Base-by-base conservation (phyloP, 2,888 invertebrate species). In the Harmothoe impar region DNA sequence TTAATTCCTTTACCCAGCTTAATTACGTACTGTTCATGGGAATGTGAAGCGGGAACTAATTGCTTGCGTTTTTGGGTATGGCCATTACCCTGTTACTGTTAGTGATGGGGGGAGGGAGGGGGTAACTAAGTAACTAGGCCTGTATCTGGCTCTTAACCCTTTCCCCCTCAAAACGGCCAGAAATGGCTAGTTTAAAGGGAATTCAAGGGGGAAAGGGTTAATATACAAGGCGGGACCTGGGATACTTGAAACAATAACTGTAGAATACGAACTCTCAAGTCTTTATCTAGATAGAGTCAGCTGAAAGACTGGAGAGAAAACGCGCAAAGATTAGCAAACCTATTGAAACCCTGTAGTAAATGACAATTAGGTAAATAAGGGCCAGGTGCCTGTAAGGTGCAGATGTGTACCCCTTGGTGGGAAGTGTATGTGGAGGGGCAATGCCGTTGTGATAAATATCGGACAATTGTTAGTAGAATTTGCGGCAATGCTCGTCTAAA, bases 381-480 rank as follows among this genome's bases (percentile, higher is more conserved):
- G 62, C 1, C n/a, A 62, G n/a, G 62, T n/a, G 62, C 23, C 62
- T 62, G 62, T 62, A 54, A 54, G n/a, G 62, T 62, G n/a, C 3
- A 15, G 62, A 62, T n/a, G 62, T 3, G n/a, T 62, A 62, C n/a
- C 20, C 20, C n/a, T n/a, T 62, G 20, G 62, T 62, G 62, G n/a
- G 20, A 62, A 54, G 20, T 20, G 62, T 43, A 43, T 43, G 10
- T 43, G 10, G 43, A 43, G 43, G 31, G 17, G 77, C 25, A 77
- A 29, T 29, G 77, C 77, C 77, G 7, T 77, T 77, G 77, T 77
- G 77, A 77, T 77, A 77, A 77, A 77, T 77, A 77, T 77, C 29
- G 25, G 77, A 25, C 77, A 77, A 20, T 29, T 77, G 25, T 25
- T 77, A 29, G 77, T 77, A 77, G 25, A 62, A n/a, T 62, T 62